Evolutionary conservation across 2,797 vertebrate species (phyloP), one percentile per base, ranked within the genome.

Genomic region (Crax fasciolata): DNA sequence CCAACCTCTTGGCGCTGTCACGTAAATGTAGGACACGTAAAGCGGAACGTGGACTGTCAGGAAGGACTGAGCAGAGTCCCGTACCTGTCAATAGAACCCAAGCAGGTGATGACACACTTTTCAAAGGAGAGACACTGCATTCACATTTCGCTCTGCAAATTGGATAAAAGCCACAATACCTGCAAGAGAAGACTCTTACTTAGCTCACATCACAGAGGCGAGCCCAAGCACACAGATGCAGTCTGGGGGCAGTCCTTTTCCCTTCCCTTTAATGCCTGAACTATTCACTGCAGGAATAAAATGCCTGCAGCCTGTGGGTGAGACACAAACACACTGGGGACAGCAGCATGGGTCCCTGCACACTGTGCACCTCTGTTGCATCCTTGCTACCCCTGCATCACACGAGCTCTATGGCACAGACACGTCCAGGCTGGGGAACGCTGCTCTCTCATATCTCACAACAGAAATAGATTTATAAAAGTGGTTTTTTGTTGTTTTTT

Each of bases 31-130:
- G 68, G 99, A 99, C 89, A 99, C 99, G 0, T 99, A 99, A 24
- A 99, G 98, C 1, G 99, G 99, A 75, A 99, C 99, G 3, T 99
- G 99, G 55, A 99, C 99, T 0, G 99, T 99, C 97, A 99, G 95
- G 97, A 99, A 99, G 4, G 99, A 99, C 98, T 99, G 99, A 43
- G 99, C 99, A 1, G 99, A 99, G 94, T 99, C 99, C 65, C 99
- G 98, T 14, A 99, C 99, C 99, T 99, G 97, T 19, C 35, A 96
- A 80, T 10, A 83, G 61, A 95, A 41, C 16, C 58, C 11, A 21
- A 13, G 10, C 46, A 66, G 11, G 23, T 5, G 35, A 3, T 59
- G 16, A 76, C 6, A 23, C 18, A 52, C 30, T 19, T 62, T 63
- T n/a, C 55, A 21, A 24, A 41, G 41, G 43, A 39, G 32, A 82